phyloP scores from a whole-genome alignment of 2,113 vertebrate genomes.

The Lophura nycthemera region DNA sequence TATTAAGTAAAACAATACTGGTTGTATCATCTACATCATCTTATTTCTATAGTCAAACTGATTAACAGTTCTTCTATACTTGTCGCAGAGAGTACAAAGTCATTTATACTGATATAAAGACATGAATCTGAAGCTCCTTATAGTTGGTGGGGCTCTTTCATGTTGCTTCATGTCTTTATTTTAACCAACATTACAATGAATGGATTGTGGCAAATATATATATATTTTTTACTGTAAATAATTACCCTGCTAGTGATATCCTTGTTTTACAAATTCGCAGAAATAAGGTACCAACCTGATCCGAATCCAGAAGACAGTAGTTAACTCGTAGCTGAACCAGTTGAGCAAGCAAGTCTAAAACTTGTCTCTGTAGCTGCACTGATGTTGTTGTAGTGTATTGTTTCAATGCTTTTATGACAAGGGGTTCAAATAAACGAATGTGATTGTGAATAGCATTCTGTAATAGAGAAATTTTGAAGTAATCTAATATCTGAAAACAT shows the following conservation, averaged over 20 bases:
- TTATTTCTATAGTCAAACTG: neutral
- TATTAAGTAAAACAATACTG: neutral
- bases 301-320: slow-evolving; percentile 96
- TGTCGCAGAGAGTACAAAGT: neutral
- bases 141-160: neutral
- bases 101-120: neutral
- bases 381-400: slow-evolving; percentile 98
- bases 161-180: neutral
- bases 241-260: neutral
- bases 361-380: slow-evolving; percentile 94
- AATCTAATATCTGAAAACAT: slow-evolving; percentile 12
- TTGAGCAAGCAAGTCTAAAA: slow-evolving; percentile 93
- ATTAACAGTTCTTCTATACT: neutral
- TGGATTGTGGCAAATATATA: neutral
- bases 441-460: slow-evolving; percentile 97
- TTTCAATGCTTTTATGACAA: slow-evolving; percentile 98
- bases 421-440: slow-evolving; percentile 96
- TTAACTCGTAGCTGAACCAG: slow-evolving; percentile 97
- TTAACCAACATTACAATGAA: neutral
- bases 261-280: neutral
- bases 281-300: slow-evolving; percentile 83
- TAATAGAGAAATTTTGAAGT: slow-evolving; percentile 60
- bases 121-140: neutral
- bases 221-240: neutral
- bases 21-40: neutral